Conservation (phyloP, 2,888 invertebrate genomes). For the Parasteatoda lunata region DNA sequence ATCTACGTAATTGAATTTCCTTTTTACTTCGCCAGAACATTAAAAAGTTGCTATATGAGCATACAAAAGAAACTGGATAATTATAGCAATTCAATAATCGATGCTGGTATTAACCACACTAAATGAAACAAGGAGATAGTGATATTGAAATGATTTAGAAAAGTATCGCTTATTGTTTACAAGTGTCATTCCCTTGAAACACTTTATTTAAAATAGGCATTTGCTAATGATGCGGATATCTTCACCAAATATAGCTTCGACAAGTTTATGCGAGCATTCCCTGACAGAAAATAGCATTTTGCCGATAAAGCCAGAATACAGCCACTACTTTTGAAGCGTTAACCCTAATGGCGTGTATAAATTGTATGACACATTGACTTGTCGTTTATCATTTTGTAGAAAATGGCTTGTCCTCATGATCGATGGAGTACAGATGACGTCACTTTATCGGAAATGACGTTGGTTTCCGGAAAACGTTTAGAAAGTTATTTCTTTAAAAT, state of each 20-base stretch:
- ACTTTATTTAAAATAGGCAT: conserved; percentile 53
- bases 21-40: too few relatives aligned
- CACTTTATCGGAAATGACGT: conserved; percentile 56
- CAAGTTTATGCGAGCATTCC: conserved; percentile 32
- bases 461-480: conserved; percentile 60
- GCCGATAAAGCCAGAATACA: conserved; percentile 36
- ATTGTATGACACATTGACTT: conserved; percentile 61
- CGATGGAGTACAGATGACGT: conserved; percentile 59
- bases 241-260: conserved; percentile 46
- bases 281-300: conserved; percentile 55
- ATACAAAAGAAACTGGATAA: too few relatives aligned
- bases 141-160: conserved; percentile 10
- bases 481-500: conserved; percentile 16
- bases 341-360: conserved; percentile 62
- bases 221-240: conserved; percentile 55
- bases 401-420: conserved; percentile 65
- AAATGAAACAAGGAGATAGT: background rate
- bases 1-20: too few relatives aligned
- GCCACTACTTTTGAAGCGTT: conserved; percentile 41
- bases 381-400: conserved; percentile 66
- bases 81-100: too few relatives aligned
- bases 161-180: conserved; percentile 27
- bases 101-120: background rate
- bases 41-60: too few relatives aligned
- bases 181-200: conserved; percentile 8